Conservation (phyloP, 2,113 vertebrate genomes). For the Prunella fulvescens region DNA sequence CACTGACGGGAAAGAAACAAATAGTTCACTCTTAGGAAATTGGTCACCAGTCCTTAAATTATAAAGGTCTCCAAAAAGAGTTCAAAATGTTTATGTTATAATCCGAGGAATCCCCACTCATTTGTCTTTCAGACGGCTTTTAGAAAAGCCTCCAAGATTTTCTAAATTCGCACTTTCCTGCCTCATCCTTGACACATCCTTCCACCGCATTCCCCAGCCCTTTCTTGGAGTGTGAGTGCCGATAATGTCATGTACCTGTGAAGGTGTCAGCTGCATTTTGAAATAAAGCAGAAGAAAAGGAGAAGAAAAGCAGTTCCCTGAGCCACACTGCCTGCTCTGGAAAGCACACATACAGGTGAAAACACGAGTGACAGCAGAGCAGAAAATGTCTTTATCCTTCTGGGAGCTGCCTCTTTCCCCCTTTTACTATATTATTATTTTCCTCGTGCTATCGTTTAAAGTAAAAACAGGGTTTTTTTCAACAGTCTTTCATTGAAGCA, state of each 20-base stretch:
- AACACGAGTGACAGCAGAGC: not conserved
- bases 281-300: not conserved
- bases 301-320: not conserved
- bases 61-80: not conserved
- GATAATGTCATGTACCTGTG: not conserved
- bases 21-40: not conserved
- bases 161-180: not conserved
- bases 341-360: not conserved
- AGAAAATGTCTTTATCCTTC: not conserved
- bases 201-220: not conserved
- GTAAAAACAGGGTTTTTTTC: not conserved
- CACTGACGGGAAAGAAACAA: not conserved
- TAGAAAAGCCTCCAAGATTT: not conserved
- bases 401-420: not conserved
- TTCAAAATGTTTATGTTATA: accelerated
- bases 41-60: not conserved
- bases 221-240: not conserved
- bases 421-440: not conserved
- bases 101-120: not conserved
- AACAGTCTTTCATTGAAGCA: not conserved
- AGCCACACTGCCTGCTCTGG: not conserved
- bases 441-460: not conserved
- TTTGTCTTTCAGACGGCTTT: not conserved
- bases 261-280: not conserved
- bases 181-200: not conserved